Conservation (phyloP, 2,797 vertebrate genomes). For the Myiotriccus ornatus region DNA sequence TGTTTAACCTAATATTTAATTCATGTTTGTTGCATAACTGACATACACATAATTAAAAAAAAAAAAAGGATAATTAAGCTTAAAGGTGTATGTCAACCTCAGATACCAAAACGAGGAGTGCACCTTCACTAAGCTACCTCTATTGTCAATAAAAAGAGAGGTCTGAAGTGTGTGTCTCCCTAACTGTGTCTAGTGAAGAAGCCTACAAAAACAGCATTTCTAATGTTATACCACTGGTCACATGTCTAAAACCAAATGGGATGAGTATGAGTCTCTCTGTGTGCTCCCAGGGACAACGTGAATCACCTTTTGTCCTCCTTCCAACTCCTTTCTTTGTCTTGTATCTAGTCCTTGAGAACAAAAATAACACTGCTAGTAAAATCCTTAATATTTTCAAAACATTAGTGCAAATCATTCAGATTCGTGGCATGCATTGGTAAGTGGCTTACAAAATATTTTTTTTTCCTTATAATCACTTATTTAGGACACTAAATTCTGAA, state of each 20-base stretch:
- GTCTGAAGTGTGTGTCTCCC: neutral
- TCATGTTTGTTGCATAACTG: neutral
- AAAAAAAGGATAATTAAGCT: neutral
- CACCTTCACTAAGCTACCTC: neutral
- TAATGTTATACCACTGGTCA: neutral
- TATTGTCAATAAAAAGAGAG: neutral
- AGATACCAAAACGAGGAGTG: neutral
- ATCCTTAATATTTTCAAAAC: neutral
- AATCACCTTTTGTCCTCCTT: neutral
- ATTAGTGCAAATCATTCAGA: neutral
- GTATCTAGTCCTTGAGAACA: neutral
- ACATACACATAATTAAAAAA: neutral
- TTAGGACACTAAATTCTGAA: neutral
- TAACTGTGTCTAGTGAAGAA: neutral
- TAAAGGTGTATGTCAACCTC: neutral
- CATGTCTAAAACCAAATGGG: neutral
- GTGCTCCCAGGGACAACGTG: neutral
- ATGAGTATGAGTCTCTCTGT: neutral
- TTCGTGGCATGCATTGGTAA: neutral
- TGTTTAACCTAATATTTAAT: slow-evolving; percentile 25
- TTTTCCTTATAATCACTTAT: neutral
- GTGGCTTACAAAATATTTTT: neutral
- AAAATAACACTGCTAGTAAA: neutral
- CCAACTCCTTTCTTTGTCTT: neutral
- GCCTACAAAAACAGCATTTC: neutral